Conservation (phyloP, 2,888 invertebrate genomes). For the Drosophila putrida region DNA sequence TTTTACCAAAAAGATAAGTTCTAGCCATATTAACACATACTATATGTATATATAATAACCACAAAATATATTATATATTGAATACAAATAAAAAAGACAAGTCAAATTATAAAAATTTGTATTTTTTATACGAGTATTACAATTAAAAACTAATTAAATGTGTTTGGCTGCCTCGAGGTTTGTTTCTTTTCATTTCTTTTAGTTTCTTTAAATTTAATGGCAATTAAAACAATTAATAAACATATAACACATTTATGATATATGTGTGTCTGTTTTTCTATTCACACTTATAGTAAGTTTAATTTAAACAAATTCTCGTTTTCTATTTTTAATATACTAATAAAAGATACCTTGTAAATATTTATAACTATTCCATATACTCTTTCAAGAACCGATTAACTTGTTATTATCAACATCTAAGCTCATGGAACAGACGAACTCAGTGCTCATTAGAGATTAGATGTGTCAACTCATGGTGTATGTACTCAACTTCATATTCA, state of each 20-base stretch:
- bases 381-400: conserved; percentile 1
- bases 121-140: no score
- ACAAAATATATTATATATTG: no score
- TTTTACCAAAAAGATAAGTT: neutral
- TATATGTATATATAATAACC: neutral
- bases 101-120: no score
- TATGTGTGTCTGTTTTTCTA: no score
- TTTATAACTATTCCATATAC: neutral
- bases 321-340: neutral
- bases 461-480: conserved; percentile 28
- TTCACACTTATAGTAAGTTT: no score
- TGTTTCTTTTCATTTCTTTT: no score
- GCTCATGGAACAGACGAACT: neutral
- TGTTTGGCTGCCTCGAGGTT: no score
- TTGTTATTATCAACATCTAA: neutral
- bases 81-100: neutral
- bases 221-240: no score
- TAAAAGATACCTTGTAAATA: neutral
- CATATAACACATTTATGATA: no score
- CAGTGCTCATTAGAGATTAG: conserved; percentile 38
- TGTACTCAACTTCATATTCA: conserved; percentile 1
- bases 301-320: no score
- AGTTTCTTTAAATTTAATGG: no score
- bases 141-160: no score
- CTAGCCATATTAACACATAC: neutral